phyloP scores from a whole-genome alignment of 2,797 vertebrate species.

The Microctenopoma steveboyesi region DNA sequence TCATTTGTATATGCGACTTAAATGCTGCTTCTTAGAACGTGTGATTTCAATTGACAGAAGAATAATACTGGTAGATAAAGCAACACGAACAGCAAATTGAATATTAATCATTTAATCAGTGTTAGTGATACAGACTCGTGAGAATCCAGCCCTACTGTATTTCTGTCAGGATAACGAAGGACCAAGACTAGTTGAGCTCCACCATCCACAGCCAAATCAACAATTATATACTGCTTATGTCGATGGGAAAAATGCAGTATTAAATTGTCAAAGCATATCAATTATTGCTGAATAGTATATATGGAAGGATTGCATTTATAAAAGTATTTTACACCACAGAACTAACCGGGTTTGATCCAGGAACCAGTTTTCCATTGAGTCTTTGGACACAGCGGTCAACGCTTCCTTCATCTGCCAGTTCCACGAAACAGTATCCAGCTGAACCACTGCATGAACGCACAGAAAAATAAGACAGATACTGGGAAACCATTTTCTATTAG shows the following conservation, averaged over 20 bases:
- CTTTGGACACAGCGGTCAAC: constrained; percentile 86
- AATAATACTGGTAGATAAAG: background rate
- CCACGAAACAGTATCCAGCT: constrained; percentile 88
- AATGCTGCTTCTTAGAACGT: background rate
- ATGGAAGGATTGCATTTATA: constrained; percentile 25
- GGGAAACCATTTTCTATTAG: background rate
- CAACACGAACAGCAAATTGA: constrained; percentile 5
- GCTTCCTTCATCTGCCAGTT: constrained; percentile 85
- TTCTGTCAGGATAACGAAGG: constrained; percentile 23
- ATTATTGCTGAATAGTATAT: constrained; percentile 28
- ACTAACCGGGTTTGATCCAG: constrained; percentile 87
- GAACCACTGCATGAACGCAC: constrained; percentile 77
- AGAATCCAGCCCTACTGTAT: background rate
- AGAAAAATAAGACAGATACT: background rate
- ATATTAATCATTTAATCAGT: constrained; percentile 4
- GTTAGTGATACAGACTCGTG: background rate
- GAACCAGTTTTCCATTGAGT: constrained; percentile 87
- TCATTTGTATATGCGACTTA: background rate
- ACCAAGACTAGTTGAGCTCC: constrained; percentile 66
- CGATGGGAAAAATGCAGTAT: constrained; percentile 59
- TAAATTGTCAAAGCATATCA: constrained; percentile 43
- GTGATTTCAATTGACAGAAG: background rate
- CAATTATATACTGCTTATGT: constrained; percentile 38
- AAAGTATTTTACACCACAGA: constrained; percentile 26
- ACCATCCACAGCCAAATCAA: constrained; percentile 62